A percentile compares a stretch with the other conserved stretches of the same genome.
Evolutionary conservation across 2,797 vertebrate species (phyloP).

Genomic region (Anomalospiza imberbis): DNA sequence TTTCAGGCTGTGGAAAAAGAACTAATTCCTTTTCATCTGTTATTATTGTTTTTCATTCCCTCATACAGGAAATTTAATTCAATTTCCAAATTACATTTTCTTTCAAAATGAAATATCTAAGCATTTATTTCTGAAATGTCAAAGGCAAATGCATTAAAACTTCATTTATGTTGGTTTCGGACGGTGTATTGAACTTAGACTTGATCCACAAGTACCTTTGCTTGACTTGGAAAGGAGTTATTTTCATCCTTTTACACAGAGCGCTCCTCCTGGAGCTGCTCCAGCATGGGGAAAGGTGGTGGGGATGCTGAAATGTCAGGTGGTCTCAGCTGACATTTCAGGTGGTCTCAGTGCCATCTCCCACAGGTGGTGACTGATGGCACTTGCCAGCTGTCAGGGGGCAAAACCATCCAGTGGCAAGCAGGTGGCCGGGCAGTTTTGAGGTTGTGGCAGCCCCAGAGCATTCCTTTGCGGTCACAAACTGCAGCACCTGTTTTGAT

Average conservation of each 20-base stretch:
- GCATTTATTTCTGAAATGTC: neutral
- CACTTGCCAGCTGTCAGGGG: neutral
- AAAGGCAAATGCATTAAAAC: neutral
- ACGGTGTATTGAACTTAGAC: neutral
- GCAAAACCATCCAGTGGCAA: neutral
- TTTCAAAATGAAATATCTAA: neutral
- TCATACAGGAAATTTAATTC: neutral
- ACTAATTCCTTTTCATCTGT: neutral
- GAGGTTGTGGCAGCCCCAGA: rapidly evolving
- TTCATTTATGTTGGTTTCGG: neutral
- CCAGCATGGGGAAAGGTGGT: rapidly evolving
- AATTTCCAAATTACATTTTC: neutral
- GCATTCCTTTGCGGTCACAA: neutral
- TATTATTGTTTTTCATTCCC: neutral
- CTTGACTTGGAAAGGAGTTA: neutral
- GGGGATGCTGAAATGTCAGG: neutral
- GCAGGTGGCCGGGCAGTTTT: neutral
- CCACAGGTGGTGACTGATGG: neutral
- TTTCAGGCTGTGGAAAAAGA: neutral
- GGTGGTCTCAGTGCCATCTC: rapidly evolving
- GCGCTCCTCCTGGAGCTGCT: rapidly evolving
- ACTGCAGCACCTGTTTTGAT: neutral
- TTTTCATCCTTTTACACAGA: neutral
- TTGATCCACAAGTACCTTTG: neutral
- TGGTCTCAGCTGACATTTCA: neutral